Evolutionary conservation across 2,888 invertebrate species (phyloP).

Genomic region (Brenthis ino): DNA sequence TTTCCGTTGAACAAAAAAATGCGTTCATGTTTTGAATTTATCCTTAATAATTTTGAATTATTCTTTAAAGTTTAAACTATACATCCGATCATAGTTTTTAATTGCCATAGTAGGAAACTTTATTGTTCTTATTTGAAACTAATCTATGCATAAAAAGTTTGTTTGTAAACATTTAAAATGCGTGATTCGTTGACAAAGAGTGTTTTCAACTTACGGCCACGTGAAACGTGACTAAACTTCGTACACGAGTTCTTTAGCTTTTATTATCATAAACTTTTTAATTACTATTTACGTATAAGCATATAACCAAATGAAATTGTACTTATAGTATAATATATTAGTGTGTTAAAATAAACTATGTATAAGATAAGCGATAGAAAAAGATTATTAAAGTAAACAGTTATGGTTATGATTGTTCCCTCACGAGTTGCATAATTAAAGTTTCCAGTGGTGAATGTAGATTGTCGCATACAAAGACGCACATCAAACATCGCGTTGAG

Average conservation of each 20-base stretch:
- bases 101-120: no score
- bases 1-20: slow-evolving; percentile 22
- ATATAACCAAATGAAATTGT: neutral
- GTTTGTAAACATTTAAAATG: slow-evolving; percentile 62
- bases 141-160: slow-evolving; percentile 44
- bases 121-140: no score
- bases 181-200: slow-evolving; percentile 56
- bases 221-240: slow-evolving; percentile 47
- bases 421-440: slow-evolving; percentile 27
- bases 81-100: slow-evolving; percentile 25
- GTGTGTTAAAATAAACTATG: no score
- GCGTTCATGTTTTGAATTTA: neutral
- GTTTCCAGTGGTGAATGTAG: slow-evolving; percentile 21
- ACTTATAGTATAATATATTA: no score
- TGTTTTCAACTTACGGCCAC: slow-evolving; percentile 65
- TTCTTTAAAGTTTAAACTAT: neutral
- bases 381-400: neutral
- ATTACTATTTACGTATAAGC: neutral
- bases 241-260: slow-evolving; percentile 8
- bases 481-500: neutral
- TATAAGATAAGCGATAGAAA: neutral
- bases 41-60: neutral
- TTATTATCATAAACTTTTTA: slow-evolving; percentile 4
- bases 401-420: neutral
- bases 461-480: slow-evolving; percentile 29